A percentile compares a stretch with the other conserved stretches of the same genome.
Evolutionary conservation across 2,113 vertebrate species (phyloP).

Genomic region (Geothlypis trichas): DNA sequence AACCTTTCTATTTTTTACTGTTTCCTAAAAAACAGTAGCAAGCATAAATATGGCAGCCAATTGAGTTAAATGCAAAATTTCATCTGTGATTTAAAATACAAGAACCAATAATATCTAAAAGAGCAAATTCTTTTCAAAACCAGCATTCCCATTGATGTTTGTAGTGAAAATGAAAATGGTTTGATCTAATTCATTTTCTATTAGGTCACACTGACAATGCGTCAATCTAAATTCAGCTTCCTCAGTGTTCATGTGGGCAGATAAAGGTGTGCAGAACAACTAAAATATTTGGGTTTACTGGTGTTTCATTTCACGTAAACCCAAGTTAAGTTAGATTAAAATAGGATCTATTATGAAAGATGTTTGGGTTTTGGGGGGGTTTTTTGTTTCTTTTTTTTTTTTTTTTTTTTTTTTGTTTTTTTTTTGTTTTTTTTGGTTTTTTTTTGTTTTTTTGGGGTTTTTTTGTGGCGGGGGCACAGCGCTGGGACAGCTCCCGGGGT

Average conservation of each 20-base stretch:
- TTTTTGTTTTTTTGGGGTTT: neutral
- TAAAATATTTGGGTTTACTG: neutral
- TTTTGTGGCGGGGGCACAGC: rapidly evolving
- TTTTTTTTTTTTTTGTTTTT: neutral
- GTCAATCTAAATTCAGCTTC: neutral
- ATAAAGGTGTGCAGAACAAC: neutral
- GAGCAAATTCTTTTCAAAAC: neutral
- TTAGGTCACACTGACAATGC: neutral
- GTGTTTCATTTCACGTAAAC: neutral
- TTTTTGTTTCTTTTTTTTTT: too few relatives aligned
- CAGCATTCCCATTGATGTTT: neutral
- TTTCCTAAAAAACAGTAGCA: neutral
- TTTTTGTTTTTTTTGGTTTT: neutral
- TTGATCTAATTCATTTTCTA: neutral
- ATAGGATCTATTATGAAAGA: neutral
- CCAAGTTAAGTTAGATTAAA: neutral
- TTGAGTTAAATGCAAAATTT: neutral
- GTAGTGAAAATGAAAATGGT: neutral
- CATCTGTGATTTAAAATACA: neutral
- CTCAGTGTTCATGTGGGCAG: rapidly evolving
- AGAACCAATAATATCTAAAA: neutral
- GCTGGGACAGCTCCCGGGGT: neutral
- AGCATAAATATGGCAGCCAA: neutral
- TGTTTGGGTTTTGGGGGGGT: too few relatives aligned
- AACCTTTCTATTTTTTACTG: neutral